Base-by-base conservation (phyloP, 92 coral and sea anemone species). In the Anthopleura xanthogrammica region DNA sequence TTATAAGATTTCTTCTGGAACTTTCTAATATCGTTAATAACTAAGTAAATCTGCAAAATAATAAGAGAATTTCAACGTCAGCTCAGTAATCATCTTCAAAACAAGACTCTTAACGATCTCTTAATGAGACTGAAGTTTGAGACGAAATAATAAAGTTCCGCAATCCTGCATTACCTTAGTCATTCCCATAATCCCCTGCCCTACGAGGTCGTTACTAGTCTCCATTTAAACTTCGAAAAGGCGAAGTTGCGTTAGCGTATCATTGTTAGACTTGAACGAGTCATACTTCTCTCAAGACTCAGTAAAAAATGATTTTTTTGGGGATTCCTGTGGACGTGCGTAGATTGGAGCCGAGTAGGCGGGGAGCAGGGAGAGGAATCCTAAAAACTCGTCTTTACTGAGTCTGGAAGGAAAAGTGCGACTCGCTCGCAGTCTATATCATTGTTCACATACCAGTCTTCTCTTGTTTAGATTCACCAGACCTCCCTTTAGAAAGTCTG, bases 401-500 rank as follows among this genome's bases (percentile, higher is more conserved):
- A 29, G 36, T 29, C 36, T 29, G 36, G 36, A 29, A 29, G 36
- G 36, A 29, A 29, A 29, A 4, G 16, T 24, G 16, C 8, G 76
- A 11, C 54, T 50, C 7, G 54, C 8, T 72, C 7, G 41, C 12
- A 24, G 16, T 16, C 8, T 9, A 16, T 13, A 46, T 24, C 57
- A 17, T 29, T 16, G 16, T 23, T 48, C 72, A 62, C 65, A 24
- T 23, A 89, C 98, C 98, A 90, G 95, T 46, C 99, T 87, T 29
- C 99, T 92, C 83, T 97, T 97, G 24, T 92, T 91, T 29, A 97
- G 52, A 81, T 97, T 97, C 54, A 97, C 87, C 66, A 97, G 78
- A 7, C 99, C 99, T 75, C 99, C 99, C 41, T 97, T 97, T 43
- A 97, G 79, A 74, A 92, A 94, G 85, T 97, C 99, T 3, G 99